Evolutionary conservation across 2,888 invertebrate species (phyloP).

Genomic region (Saturnia pavonia): DNA sequence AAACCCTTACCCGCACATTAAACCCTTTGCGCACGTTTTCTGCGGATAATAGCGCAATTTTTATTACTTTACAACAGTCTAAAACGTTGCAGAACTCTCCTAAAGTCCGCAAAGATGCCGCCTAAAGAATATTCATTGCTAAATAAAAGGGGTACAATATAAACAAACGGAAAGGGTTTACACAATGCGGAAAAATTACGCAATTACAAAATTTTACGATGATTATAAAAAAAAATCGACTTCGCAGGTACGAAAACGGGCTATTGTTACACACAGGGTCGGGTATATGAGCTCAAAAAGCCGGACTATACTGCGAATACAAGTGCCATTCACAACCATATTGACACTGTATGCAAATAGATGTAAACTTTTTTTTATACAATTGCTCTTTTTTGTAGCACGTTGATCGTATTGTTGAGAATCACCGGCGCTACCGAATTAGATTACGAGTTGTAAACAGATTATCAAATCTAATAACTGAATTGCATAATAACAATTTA

Average conservation of each 20-base stretch:
- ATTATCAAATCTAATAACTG: constrained; percentile 35
- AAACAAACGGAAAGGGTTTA: constrained; percentile 80
- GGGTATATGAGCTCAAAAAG: constrained; percentile 37
- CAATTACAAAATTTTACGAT: constrained; percentile 70
- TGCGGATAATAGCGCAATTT: constrained; percentile 76
- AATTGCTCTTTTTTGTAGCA: constrained; percentile 47
- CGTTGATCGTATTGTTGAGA: constrained; percentile 51
- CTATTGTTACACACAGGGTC: constrained; percentile 45
- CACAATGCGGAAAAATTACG: constrained; percentile 80
- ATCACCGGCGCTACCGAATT: constrained; percentile 59
- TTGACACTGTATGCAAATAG: constrained; percentile 73
- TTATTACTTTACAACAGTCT: constrained; percentile 73
- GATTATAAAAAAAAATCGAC: constrained; percentile 60
- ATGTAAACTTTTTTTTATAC: constrained; percentile 60
- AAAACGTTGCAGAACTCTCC: constrained; percentile 70
- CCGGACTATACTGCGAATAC: constrained; percentile 51
- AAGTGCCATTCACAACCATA: constrained; percentile 53
- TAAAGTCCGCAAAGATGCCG: constrained; percentile 74
- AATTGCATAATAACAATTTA: neutral
- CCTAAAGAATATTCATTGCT: constrained; percentile 46
- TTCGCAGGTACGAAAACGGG: constrained; percentile 72
- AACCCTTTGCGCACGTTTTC: constrained; percentile 77
- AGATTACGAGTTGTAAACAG: constrained; percentile 59
- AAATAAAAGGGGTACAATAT: constrained; percentile 72
- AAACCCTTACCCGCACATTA: constrained; percentile 59